Conservation (phyloP, 2,113 vertebrate genomes). For the Scalopus aquaticus region DNA sequence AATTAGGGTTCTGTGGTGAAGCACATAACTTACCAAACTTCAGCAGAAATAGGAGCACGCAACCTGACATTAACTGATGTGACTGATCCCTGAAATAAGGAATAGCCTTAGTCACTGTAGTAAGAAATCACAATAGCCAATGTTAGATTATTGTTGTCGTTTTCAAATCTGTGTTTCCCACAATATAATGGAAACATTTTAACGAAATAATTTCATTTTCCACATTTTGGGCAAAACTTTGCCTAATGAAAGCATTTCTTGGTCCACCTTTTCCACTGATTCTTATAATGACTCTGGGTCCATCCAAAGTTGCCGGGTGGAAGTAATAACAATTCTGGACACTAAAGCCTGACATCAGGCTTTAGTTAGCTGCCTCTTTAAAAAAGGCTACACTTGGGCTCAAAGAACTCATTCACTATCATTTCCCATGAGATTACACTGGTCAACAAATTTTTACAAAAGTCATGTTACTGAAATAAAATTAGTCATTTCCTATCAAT, state of each 20-base stretch:
- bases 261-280: background rate
- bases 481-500: too few relatives aligned
- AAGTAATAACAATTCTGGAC: background rate
- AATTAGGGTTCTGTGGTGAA: background rate
- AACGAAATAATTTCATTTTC: slow-evolving; percentile 23
- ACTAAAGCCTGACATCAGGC: background rate
- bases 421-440: slow-evolving; percentile 26
- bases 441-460: too few relatives aligned
- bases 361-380: background rate
- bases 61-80: background rate
- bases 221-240: background rate
- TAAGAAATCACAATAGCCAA: background rate
- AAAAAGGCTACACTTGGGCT: background rate
- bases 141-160: background rate
- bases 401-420: background rate
- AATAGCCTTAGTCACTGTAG: background rate
- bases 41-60: background rate
- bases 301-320: background rate
- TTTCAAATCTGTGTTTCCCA: background rate
- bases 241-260: background rate
- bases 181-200: background rate
- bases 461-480: too few relatives aligned
- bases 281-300: background rate
- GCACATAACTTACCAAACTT: background rate
- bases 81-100: background rate